phyloP scores from a whole-genome alignment of 2,113 vertebrate genomes.

The Nannobrachium achirus region DNA sequence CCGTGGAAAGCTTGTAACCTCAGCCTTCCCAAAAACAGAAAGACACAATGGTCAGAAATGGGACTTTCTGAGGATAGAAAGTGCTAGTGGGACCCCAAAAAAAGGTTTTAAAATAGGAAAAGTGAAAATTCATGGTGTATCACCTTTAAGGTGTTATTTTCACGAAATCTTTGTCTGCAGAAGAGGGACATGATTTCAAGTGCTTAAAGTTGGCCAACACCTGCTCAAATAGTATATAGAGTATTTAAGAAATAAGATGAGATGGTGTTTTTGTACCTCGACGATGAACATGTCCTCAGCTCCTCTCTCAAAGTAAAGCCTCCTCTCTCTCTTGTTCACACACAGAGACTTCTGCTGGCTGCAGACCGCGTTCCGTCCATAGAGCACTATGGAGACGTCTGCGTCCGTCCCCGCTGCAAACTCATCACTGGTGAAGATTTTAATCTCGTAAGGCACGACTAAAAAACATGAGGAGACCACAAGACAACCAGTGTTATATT shows the following conservation, averaged over 20 bases:
- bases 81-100: too few relatives aligned
- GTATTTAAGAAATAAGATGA: too few relatives aligned
- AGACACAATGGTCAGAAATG: too few relatives aligned
- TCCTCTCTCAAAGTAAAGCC: slow-evolving; percentile 91
- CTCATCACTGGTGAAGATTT: slow-evolving; percentile 87
- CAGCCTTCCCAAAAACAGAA: too few relatives aligned
- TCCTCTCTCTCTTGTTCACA: slow-evolving; percentile 93
- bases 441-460: slow-evolving; percentile 98
- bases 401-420: slow-evolving; percentile 93
- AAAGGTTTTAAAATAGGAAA: too few relatives aligned
- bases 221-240: too few relatives aligned
- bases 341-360: slow-evolving; percentile 90
- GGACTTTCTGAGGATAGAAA: too few relatives aligned
- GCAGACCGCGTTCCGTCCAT: slow-evolving; percentile 86
- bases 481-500: not conserved
- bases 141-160: too few relatives aligned
- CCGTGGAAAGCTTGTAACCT: too few relatives aligned
- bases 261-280: slow-evolving; percentile 77
- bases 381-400: slow-evolving; percentile 91
- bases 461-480: slow-evolving; percentile 9
- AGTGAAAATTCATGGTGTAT: too few relatives aligned
- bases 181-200: not conserved
- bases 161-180: too few relatives aligned
- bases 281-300: slow-evolving; percentile 94
- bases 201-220: too few relatives aligned